Evolutionary conservation across 1,140 invertebrate species (phyloP), one percentile per base, ranked within the genome.

Genomic region (Aporrectodea caliginosa): DNA sequence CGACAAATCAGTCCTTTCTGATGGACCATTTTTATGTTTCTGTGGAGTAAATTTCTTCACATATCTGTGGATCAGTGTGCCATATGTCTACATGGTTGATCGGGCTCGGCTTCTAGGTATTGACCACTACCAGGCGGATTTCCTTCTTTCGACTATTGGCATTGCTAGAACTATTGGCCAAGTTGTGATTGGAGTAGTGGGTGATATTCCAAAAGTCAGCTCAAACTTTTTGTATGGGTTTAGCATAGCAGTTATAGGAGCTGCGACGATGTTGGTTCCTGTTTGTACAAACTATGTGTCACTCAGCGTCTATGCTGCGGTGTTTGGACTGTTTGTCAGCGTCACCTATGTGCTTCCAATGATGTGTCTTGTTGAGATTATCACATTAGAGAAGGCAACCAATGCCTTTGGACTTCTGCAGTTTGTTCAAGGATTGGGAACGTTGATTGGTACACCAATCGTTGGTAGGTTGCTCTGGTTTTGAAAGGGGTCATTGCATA

Each of bases 331-430:
- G 81, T 94, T 94, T 0, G 94, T 94, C 81, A 78, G 95, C 95
- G n/a, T 95, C 95, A 1, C 89, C 98, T n/a, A 92, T 96, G 80
- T 96, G 97, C 0, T 81, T 16, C 80, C 80, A 76, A 81, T 81
- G 80, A 94, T 99, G 58, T 91, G 99, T 35, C 84, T 91, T 30
- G 97, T 98, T 6, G 97, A 99, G 84, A 90, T 99, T 35, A 90
- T 99, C 75, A 97, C 96, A 0, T 88, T 98, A 79, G 95, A 97
- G 84, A 94, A 94, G 84, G 87, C 98, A 33, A 97, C 95, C 0
- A 97, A 96, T 87, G 95, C 95, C 29, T 98, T 98, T 88, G 97
- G 97, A 43, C 89, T 99, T 31, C 90, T 97, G 74, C 91, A 98
- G 81, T 90, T 98, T 73, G 97, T 98, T 89, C 95, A 98, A 92